phyloP scores from a whole-genome alignment of 1,140 invertebrate species.

The Ips typographus region DNA sequence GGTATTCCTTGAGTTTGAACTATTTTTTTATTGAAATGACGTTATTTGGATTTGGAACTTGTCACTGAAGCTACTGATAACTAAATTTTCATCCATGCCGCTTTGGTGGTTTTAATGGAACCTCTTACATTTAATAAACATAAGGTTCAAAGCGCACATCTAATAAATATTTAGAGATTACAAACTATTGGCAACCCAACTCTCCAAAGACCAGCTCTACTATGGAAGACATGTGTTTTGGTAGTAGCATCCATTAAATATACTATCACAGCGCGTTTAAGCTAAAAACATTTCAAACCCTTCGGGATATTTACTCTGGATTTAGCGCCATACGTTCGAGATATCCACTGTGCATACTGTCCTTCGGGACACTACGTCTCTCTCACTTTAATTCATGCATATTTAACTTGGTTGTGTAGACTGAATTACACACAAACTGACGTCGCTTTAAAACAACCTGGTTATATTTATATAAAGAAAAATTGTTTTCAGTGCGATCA shows the following conservation, averaged over 20 bases:
- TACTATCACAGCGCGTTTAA: slow-evolving; percentile 2
- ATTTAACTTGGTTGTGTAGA: not conserved
- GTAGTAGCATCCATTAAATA: slow-evolving; percentile 1
- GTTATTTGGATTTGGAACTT: too few species aligned
- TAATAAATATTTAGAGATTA: not conserved
- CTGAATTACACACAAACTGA: not conserved
- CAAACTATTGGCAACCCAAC: not conserved
- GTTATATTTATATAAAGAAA: not conserved
- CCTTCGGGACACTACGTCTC: not conserved
- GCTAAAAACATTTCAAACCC: slow-evolving; percentile 9
- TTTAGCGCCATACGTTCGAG: not conserved
- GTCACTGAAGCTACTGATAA: too few species aligned
- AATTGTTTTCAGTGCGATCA: slow-evolving; percentile 1
- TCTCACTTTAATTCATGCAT: slow-evolving; percentile 3
- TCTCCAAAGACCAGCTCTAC: not conserved
- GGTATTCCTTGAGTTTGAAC: too few species aligned
- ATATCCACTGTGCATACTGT: not conserved
- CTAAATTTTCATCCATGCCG: not conserved
- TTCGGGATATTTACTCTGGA: slow-evolving; percentile 4
- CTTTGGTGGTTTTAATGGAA: not conserved
- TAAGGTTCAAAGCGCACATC: not conserved
- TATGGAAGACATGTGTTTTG: not conserved
- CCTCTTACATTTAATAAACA: too few species aligned
- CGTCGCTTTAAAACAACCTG: not conserved
- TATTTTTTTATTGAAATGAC: too few species aligned